Evolutionary conservation across 2,113 vertebrate genomes (phyloP).

Genomic region (Procapra przewalskii): DNA sequence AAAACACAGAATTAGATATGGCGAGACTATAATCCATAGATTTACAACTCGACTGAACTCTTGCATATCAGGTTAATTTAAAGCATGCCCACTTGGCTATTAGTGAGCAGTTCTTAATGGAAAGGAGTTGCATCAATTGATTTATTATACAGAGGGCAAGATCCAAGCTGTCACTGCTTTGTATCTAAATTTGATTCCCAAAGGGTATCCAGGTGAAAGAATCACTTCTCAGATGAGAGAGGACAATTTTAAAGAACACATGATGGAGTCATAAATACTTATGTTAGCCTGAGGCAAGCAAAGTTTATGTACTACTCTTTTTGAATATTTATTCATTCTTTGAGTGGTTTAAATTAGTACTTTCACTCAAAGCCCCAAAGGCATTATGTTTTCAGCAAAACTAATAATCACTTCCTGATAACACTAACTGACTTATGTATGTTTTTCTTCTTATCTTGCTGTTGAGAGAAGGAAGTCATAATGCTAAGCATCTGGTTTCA

Average conservation of each 20-base stretch:
- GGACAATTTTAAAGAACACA: not conserved
- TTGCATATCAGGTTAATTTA: constrained; percentile 33
- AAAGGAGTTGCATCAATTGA: not conserved
- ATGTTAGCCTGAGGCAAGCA: constrained; percentile 20
- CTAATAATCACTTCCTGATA: constrained; percentile 73
- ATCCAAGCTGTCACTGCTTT: constrained; percentile 10
- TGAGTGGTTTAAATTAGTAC: constrained; percentile 48
- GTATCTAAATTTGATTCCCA: constrained; percentile 40
- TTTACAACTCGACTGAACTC: not conserved
- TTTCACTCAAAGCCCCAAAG: constrained; percentile 21
- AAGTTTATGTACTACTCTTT: constrained; percentile 20
- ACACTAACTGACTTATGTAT: not conserved
- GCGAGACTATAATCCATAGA: not conserved
- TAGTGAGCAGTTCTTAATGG: not conserved
- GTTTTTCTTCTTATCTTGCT: constrained; percentile 55
- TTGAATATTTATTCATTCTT: constrained; percentile 55
- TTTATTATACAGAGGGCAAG: constrained; percentile 1
- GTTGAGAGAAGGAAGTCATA: constrained; percentile 56
- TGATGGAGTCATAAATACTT: constrained; percentile 23
- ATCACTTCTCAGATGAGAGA: constrained; percentile 48
- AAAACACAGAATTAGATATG: constrained; percentile 3
- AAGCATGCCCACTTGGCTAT: not conserved
- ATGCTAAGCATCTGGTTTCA: constrained; percentile 55
- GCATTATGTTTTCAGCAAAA: constrained; percentile 53
- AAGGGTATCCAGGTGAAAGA: not conserved